Percentiles rank a stretch among this genome's conserved stretches.
Conservation (phyloP, 2,888 invertebrate genomes). For the Germaria angustata region DNA sequence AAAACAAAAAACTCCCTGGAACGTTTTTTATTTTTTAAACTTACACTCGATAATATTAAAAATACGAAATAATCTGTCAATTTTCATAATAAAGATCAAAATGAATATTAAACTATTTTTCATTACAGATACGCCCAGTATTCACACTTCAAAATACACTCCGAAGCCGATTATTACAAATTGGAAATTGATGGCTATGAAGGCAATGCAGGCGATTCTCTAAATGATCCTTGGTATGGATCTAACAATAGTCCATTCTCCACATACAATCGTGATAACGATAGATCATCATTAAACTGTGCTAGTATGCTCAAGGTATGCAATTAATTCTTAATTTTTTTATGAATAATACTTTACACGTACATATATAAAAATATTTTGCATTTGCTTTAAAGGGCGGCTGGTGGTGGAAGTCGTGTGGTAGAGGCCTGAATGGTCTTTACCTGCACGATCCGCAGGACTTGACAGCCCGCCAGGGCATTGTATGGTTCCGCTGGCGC, state of each 20-base stretch:
- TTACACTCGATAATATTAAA: too few relatives aligned
- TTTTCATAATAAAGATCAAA: too few relatives aligned
- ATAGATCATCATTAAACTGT: conserved; percentile 93
- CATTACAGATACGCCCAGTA: conserved; percentile 90
- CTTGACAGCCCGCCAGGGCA: conserved; percentile 93
- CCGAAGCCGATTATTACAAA: conserved; percentile 94
- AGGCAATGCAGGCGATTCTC: conserved; percentile 93
- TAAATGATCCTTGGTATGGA: conserved; percentile 96
- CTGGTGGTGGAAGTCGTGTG: conserved; percentile 98
- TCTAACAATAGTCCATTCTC: conserved; percentile 96
- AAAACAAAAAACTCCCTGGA: too few relatives aligned
- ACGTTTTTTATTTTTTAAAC: too few relatives aligned
- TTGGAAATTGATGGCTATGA: conserved; percentile 95
- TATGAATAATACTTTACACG: too few relatives aligned
- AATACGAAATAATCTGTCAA: too few relatives aligned
- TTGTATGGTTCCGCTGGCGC: conserved; percentile 97
- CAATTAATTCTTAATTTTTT: too few relatives aligned
- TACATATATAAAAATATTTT: neutral
- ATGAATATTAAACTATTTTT: neutral
- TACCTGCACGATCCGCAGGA: conserved; percentile 95
- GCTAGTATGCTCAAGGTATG: conserved; percentile 91
- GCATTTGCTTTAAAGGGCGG: conserved; percentile 82
- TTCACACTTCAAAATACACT: conserved; percentile 94
- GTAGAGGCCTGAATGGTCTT: conserved; percentile 92
- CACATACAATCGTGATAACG: conserved; percentile 95